These are phyloP conservation scores for Tachina grossa DNA, from an alignment of 2,888 invertebrate genomes.

Conservation along the genomic window DNA sequence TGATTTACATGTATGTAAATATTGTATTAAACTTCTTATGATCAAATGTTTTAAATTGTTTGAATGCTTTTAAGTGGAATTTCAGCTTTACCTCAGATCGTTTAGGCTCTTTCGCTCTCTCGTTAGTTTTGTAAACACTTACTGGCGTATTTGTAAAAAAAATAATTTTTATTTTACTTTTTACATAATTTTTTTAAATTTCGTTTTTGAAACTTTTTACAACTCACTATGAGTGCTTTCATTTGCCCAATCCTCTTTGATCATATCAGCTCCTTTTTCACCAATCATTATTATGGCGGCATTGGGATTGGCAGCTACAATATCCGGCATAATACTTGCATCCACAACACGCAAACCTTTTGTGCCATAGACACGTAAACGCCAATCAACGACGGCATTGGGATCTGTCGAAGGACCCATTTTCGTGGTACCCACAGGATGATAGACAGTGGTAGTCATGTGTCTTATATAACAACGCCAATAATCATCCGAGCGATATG, in stretches of 20 bases:
- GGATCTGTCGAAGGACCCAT: slow-evolving; percentile 85
- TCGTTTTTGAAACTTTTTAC: slow-evolving; percentile 9
- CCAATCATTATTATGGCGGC: slow-evolving; percentile 87
- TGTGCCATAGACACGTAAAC: slow-evolving; percentile 84
- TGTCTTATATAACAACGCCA: slow-evolving; percentile 93
- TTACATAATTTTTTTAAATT: too few relatives aligned
- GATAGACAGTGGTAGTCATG: slow-evolving; percentile 90
- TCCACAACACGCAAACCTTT: slow-evolving; percentile 85
- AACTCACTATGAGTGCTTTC: slow-evolving; percentile 69
- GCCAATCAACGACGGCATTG: slow-evolving; percentile 85
- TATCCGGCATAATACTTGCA: slow-evolving; percentile 87
- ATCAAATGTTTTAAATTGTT: too few relatives aligned
- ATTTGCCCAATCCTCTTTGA: slow-evolving; percentile 84
- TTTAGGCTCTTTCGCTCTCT: too few relatives aligned
- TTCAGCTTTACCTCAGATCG: too few relatives aligned
- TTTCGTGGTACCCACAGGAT: slow-evolving; percentile 87
- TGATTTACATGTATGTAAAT: too few relatives aligned
- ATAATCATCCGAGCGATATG: slow-evolving; percentile 90
- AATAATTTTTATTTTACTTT: too few relatives aligned
- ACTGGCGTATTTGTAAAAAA: too few relatives aligned
- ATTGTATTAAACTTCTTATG: too few relatives aligned
- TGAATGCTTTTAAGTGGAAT: too few relatives aligned
- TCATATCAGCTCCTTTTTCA: slow-evolving; percentile 86
- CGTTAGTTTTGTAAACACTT: too few relatives aligned
- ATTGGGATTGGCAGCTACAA: slow-evolving; percentile 86